These are phyloP conservation scores for Chromis chromis DNA, from an alignment of 2,797 vertebrate genomes.

Conservation along the genomic window DNA sequence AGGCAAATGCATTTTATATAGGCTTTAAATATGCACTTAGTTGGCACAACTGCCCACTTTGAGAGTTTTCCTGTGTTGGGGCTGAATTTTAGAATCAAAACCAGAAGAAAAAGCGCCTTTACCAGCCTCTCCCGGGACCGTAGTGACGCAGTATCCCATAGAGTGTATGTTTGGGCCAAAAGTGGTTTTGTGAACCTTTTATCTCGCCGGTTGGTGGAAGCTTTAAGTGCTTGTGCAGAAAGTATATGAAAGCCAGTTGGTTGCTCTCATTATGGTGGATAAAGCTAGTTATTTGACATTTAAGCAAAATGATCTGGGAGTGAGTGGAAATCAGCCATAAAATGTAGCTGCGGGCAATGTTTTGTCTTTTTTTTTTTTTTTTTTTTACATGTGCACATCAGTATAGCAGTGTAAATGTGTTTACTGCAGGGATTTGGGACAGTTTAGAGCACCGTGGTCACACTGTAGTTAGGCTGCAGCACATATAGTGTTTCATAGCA, in stretches of 20 bases:
- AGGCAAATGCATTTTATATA: constrained; percentile 62
- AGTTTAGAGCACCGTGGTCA: background rate
- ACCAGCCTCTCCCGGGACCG: constrained; percentile 35
- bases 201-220: constrained; percentile 22
- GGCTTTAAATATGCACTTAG: constrained; percentile 59
- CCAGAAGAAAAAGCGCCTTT: constrained; percentile 25
- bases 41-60: constrained; percentile 39
- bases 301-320: constrained; percentile 14
- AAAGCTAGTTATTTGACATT: constrained; percentile 26
- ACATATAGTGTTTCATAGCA: constrained; percentile 3
- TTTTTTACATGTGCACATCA: background rate
- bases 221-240: constrained; percentile 31
- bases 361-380: background rate
- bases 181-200: constrained; percentile 47
- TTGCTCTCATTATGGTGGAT: constrained; percentile 13
- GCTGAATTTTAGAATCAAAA: constrained; percentile 49
- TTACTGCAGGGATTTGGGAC: constrained; percentile 4
- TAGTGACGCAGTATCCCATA: constrained; percentile 35
- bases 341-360: constrained; percentile 2
- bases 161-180: constrained; percentile 28
- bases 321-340: constrained; percentile 17
- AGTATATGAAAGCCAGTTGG: constrained; percentile 8
- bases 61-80: constrained; percentile 32
- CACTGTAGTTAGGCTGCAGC: constrained; percentile 17
- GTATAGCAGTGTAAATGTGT: background rate